Base-by-base conservation (phyloP, 2,113 vertebrate species). In the Eupsittula cactorum region DNA sequence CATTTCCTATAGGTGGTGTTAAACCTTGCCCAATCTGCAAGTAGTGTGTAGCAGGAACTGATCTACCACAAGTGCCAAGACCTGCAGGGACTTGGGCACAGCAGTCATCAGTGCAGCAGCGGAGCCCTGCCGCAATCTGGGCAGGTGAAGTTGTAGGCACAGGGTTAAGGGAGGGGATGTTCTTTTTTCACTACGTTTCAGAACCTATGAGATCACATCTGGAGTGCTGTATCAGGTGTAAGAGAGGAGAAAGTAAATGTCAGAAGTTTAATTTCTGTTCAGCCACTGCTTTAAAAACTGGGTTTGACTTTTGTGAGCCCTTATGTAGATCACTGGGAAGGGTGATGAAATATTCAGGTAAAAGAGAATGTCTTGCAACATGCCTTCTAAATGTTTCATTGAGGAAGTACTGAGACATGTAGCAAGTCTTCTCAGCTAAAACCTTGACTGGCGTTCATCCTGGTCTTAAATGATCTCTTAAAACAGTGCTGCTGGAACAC, bases 91-190 rank as follows among this genome's bases (percentile, higher is more conserved):
- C 65, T 82, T 1, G 4, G 65, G 62, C 65, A 28, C 10, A 3
- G 29, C 25, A 39, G 24, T 84, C 10, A 1, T 29, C 19, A 13
- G 25, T 17, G 53, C 2, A 2, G 49, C 76, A 83, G 33, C 14
- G 3, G 21, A 52, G 24, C 27, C 27, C n/a, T 39, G 1, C 55
- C 31, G 8, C 0, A 0, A 2, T 44, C 27, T 31, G n/a, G 41
- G 19, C 37, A 46, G 35, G 9, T 55, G 2, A 82, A 37, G 8
- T 14, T 78, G 17, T 33, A 71, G 24, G 20, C 12, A 33, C 9
- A 5, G 11, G 11, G 1, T 70, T 71, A 91, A 68, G 29, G 41
- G 59, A 88, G 42, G 4, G 49, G 28, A 13, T 25, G 18, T 44
- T 80, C 7, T 17, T 47, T 47, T 63, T 21, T 2, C 1, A 4